Evolutionary conservation across 2,888 invertebrate genomes (phyloP).

Genomic region (Pheosia tremula): DNA sequence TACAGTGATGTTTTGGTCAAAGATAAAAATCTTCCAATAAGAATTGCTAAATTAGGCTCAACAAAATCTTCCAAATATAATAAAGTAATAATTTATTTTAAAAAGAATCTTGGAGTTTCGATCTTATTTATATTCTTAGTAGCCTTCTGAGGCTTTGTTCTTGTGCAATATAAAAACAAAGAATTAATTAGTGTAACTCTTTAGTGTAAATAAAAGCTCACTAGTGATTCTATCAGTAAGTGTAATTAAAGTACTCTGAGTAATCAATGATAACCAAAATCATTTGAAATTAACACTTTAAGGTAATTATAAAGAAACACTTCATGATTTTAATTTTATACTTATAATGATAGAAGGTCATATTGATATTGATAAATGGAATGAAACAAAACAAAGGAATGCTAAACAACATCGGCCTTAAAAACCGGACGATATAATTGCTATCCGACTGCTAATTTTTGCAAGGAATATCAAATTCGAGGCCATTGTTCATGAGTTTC

Average conservation of each 20-base stretch:
- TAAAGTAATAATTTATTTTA: neutral
- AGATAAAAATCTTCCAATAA: slow-evolving; percentile 52
- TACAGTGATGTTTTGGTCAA: slow-evolving; percentile 32
- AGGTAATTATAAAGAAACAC: slow-evolving; percentile 6
- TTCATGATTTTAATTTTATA: slow-evolving; percentile 4
- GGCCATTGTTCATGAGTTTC: slow-evolving; percentile 44
- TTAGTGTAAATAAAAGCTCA: slow-evolving; percentile 36
- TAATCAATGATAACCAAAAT: neutral
- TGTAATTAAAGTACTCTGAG: neutral
- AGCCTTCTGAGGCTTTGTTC: slow-evolving; percentile 21
- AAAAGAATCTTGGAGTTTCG: neutral
- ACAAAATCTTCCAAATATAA: slow-evolving; percentile 32
- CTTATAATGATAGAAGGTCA: neutral
- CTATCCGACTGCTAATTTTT: slow-evolving; percentile 33
- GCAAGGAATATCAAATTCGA: slow-evolving; percentile 44
- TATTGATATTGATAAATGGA: slow-evolving; percentile 20
- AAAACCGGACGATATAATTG: slow-evolving; percentile 47
- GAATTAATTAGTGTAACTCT: slow-evolving; percentile 28
- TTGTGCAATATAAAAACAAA: slow-evolving; percentile 49
- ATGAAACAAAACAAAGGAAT: slow-evolving; percentile 35
- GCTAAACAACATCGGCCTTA: slow-evolving; percentile 37
- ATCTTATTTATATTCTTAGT: neutral
- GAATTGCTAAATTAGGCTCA: slow-evolving; percentile 25
- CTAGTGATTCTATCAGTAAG: slow-evolving; percentile 8
- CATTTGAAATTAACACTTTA: neutral